Base-by-base conservation (phyloP, 1,140 invertebrate genomes). In the Pteromalus puparum region DNA sequence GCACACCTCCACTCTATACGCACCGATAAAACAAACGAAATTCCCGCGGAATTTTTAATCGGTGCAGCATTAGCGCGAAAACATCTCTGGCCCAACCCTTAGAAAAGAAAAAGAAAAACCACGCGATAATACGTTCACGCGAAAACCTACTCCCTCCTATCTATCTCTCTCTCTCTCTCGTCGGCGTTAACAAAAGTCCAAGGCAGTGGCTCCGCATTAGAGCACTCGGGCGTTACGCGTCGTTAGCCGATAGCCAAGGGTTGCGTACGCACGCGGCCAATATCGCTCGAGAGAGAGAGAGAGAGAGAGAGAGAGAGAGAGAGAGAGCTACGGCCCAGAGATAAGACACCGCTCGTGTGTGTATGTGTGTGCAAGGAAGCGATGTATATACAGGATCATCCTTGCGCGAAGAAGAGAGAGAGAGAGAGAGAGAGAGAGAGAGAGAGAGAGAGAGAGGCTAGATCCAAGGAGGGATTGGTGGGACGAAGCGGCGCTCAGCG, bases 391-490 rank as follows among this genome's bases (percentile, higher is more conserved):
- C 74, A 76, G 74, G 74, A 76, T 76, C 42, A 76, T 68, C 53
- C 21, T 21, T 38, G 83, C 30, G 65, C 9, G 68, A 30, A 82
- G 70, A 48, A 78, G 24, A 67, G n/a, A 72, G 70, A 38, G 72
- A 77, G 82, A 21, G 28, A 30, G 72, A 83, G 82, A 70, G 83
- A 78, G 76, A 75, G 48, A 72, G 70, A 38, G 72, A 72, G 70
- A 38, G 72, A 77, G 82, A 21, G 28, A 30, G 72, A 83, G 82
- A 70, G 83, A 78, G 76, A 75, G 48, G 67, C 21, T 26, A 70
- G 24, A 70, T 70, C 68, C n/a, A 24, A 18, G 67, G 9, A 28
- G 26, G 68, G 24, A 30, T 70, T 15, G 65, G n/a, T 9, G 26
- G 30, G 26, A 30, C 24, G 18, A 21, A 18, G 1, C 5, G 30